These are phyloP conservation scores for Glareola pratincola DNA, from an alignment of 2,113 vertebrate species.

Conservation along the genomic window DNA sequence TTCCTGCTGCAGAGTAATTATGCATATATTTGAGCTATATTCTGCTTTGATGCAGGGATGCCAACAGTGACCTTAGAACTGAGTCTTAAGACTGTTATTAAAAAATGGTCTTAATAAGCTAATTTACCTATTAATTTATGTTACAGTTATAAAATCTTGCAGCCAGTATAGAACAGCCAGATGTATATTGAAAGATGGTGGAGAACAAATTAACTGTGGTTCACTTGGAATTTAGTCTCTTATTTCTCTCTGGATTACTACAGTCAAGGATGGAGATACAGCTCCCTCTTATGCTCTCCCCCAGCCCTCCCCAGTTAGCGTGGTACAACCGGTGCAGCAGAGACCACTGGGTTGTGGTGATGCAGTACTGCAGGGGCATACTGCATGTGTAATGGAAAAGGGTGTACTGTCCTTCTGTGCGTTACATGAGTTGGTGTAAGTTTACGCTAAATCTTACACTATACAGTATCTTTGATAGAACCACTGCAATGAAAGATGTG, in stretches of 20 bases:
- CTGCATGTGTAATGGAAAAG: background rate
- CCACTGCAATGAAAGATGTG: background rate
- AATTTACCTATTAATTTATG: background rate
- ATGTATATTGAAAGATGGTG: background rate
- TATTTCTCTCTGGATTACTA: accelerated
- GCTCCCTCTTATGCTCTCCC: background rate
- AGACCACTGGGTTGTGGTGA: background rate
- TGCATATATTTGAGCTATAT: background rate
- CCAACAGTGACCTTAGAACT: background rate
- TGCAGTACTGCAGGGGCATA: background rate
- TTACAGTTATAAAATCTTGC: background rate
- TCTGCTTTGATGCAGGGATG: background rate
- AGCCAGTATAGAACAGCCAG: background rate
- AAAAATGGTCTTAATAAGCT: background rate
- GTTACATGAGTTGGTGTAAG: accelerated
- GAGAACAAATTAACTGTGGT: background rate
- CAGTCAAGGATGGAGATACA: background rate
- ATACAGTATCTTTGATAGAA: background rate
- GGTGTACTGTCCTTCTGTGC: background rate
- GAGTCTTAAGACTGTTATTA: background rate
- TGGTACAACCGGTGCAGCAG: accelerated
- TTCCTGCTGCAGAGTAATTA: background rate
- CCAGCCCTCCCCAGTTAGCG: background rate
- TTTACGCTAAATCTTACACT: accelerated
- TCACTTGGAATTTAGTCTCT: background rate